Conservation (phyloP, 1,140 invertebrate genomes). For the Orius laevigatus region DNA sequence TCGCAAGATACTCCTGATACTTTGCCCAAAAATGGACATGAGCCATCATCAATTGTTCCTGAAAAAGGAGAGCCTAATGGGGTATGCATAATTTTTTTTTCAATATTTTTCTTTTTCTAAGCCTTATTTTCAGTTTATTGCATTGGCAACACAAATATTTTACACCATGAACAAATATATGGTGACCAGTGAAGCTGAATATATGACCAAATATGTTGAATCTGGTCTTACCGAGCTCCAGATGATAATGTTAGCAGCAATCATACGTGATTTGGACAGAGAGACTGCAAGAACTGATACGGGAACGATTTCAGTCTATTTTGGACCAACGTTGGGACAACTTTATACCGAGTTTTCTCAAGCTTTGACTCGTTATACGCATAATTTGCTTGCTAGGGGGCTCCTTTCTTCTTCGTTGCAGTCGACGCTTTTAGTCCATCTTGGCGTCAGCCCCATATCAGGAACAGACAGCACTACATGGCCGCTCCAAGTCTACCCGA, state of each 20-base stretch:
- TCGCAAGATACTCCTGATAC: conserved; percentile 13
- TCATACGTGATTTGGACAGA: conserved; percentile 70
- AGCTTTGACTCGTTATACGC: conserved; percentile 62
- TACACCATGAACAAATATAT: conserved; percentile 52
- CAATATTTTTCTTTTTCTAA: conserved; percentile 54
- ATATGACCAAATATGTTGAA: conserved; percentile 38
- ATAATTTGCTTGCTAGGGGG: conserved; percentile 62
- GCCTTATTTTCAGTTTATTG: conserved; percentile 45
- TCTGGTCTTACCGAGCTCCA: conserved; percentile 55
- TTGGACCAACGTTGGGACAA: conserved; percentile 46
- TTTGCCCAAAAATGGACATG: conserved; percentile 13
- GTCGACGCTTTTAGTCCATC: conserved; percentile 51
- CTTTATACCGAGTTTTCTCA: conserved; percentile 63
- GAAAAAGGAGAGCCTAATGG: conserved; percentile 82
- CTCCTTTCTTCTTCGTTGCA: conserved; percentile 48
- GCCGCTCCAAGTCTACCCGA: conserved; percentile 70
- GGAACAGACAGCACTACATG: conserved; percentile 34
- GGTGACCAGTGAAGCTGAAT: conserved; percentile 41
- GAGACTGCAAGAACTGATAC: conserved; percentile 66
- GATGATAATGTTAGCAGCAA: conserved; percentile 61
- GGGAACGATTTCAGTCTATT: conserved; percentile 58
- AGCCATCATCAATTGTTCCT: conserved; percentile 46
- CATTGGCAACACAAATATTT: conserved; percentile 62
- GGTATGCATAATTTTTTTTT: conserved; percentile 28
- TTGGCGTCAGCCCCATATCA: conserved; percentile 58